Evolutionary conservation across 2,797 vertebrate genomes (phyloP).

Genomic region (Tiaroga cobitis): DNA sequence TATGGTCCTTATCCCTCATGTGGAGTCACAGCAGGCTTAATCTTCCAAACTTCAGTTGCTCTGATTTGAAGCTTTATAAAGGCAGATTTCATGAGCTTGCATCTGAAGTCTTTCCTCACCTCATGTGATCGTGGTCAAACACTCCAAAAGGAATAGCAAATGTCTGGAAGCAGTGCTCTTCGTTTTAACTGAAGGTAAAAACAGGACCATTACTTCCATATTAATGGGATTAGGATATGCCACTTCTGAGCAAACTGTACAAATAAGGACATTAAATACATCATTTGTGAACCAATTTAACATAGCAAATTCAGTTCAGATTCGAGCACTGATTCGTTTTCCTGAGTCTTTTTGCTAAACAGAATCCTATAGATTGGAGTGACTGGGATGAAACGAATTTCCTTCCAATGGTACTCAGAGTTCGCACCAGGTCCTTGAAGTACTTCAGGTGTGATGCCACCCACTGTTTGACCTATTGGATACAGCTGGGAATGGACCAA

Average conservation of each 20-base stretch:
- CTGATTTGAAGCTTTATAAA: neutral
- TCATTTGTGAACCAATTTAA: neutral
- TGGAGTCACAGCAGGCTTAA: neutral
- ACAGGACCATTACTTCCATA: neutral
- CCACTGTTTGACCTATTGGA: neutral
- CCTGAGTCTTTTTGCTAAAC: neutral
- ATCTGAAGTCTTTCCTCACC: constrained; percentile 40
- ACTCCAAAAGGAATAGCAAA: constrained; percentile 37
- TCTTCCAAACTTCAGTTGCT: neutral
- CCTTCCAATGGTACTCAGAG: neutral
- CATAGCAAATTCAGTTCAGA: neutral
- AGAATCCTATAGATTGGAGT: neutral
- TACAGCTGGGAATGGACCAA: neutral
- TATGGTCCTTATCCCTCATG: neutral
- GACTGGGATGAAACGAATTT: neutral
- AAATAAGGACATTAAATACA: neutral
- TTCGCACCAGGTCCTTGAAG: neutral
- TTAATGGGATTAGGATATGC: neutral
- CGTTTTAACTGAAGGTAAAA: constrained; percentile 9
- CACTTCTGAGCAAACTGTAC: neutral
- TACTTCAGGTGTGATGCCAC: neutral
- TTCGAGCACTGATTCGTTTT: neutral
- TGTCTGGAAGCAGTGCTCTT: constrained; percentile 12
- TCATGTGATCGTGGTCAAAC: constrained; percentile 21
- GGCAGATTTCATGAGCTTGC: neutral